Evolutionary conservation across 2,888 invertebrate genomes (phyloP).

Genomic region (Andricus quercusramuli): DNA sequence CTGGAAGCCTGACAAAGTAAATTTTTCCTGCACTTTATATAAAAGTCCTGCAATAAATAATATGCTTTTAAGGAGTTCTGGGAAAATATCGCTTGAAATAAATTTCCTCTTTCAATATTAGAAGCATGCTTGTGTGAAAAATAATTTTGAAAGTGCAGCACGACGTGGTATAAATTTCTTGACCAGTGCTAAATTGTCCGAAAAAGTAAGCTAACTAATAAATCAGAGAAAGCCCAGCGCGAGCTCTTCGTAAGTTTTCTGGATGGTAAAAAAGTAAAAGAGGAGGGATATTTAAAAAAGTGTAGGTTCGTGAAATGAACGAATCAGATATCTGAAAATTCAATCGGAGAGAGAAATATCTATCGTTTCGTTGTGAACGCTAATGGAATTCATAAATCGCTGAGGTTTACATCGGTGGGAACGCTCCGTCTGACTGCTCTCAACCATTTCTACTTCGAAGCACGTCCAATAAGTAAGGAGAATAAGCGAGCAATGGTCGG

Average conservation of each 20-base stretch:
- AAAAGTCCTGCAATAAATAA: background rate
- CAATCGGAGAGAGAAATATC: slow-evolving; percentile 32
- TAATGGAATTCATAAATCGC: slow-evolving; percentile 42
- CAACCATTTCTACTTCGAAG: slow-evolving; percentile 27
- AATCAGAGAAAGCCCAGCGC: slow-evolving; percentile 18
- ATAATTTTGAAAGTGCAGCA: slow-evolving; percentile 10
- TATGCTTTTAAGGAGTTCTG: background rate
- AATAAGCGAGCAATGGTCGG: slow-evolving; percentile 23
- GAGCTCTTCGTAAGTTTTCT: background rate
- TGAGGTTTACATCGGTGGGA: slow-evolving; percentile 28
- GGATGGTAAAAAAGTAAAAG: background rate
- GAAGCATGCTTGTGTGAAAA: background rate
- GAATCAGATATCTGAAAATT: slow-evolving; percentile 37
- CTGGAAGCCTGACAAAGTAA: background rate
- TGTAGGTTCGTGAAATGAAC: background rate
- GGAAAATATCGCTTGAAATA: background rate
- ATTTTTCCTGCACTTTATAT: background rate
- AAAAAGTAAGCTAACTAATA: slow-evolving; percentile 28
- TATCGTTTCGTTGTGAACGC: slow-evolving; percentile 26
- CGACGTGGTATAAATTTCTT: slow-evolving; percentile 19
- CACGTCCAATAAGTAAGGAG: slow-evolving; percentile 33
- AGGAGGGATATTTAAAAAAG: slow-evolving; percentile 12
- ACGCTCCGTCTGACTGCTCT: slow-evolving; percentile 13
- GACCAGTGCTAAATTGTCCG: slow-evolving; percentile 20
- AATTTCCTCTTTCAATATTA: background rate